These are phyloP conservation scores for Brachypteracias leptosomus DNA, from an alignment of 2,113 vertebrate genomes.

Conservation along the genomic window DNA sequence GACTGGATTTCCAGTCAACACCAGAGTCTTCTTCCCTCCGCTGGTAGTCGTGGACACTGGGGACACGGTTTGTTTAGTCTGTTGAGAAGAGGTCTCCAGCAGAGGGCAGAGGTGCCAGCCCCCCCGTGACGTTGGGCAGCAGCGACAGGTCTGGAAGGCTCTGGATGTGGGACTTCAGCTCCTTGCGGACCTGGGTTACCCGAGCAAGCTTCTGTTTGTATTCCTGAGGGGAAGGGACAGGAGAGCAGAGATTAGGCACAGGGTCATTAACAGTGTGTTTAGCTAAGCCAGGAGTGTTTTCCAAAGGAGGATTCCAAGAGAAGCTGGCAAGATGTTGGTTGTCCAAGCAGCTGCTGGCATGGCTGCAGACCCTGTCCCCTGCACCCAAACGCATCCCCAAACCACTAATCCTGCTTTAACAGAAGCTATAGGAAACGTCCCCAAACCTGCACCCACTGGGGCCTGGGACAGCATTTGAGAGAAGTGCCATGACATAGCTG, in stretches of 20 bases:
- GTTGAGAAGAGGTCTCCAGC: constrained; percentile 98
- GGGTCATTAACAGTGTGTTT: neutral
- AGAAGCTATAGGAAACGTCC: neutral
- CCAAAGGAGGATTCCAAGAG: neutral
- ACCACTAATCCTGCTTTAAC: neutral
- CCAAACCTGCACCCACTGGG: neutral
- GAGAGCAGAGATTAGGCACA: neutral
- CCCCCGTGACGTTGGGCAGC: constrained; percentile 94
- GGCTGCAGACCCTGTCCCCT: neutral
- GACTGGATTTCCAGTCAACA: constrained; percentile 55
- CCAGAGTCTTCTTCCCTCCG: constrained; percentile 57
- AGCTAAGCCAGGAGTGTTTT: neutral
- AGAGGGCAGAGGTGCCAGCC: constrained; percentile 93
- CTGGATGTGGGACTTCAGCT: constrained; percentile 99
- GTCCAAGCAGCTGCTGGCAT: neutral
- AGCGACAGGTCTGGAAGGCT: constrained; percentile 95
- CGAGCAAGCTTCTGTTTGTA: constrained; percentile 97
- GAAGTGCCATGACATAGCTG: neutral
- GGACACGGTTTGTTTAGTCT: constrained; percentile 76
- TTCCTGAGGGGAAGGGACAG: constrained; percentile 78
- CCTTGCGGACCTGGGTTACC: constrained; percentile 96
- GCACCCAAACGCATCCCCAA: neutral
- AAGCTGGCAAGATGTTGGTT: neutral
- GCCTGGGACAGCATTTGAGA: neutral
- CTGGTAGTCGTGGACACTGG: constrained; percentile 60